Evolutionary conservation across 2,888 invertebrate genomes (phyloP), one percentile per base, ranked within the genome.

Genomic region (Trichogramma dendrolimi): DNA sequence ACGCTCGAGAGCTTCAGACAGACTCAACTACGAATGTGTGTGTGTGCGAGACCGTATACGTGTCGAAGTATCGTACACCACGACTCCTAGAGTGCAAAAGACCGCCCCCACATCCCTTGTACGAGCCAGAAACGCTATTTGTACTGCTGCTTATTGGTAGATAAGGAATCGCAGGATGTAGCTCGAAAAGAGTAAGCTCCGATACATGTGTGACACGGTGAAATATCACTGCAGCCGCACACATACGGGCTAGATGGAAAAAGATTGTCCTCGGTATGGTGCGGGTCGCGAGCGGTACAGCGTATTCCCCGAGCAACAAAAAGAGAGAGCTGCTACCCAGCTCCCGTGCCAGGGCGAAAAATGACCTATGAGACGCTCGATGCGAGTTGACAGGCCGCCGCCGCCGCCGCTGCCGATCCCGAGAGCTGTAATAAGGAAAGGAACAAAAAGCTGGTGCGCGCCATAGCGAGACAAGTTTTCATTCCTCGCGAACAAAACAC

Each of bases 241-340:
- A 4, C 38, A 5, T 8, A 59, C 7, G 49, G 27, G 42, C 8
- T 11, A 27, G 8, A 41, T 38, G 40, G 5, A 11, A 40, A 27
- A 6, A 40, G 10, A 6, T 4, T 38, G 39, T 48, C 54, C 49
- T 55, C 49, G 11, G 39, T 43, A 49, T 59, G 39, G 42, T n/a
- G 38, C 2, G 6, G 7, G 14, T 42, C 42, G 14, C 7, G 53
- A 43, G 50, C 42, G 41, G 27, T 27, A 27, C 1, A 27, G 27
- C 27, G 27, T 27, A 27, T 27, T 27, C 61, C 55, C 50, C 40
- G 54, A 58, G 54, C 41, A 27, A 27, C 57, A 62, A 58, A 55
- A 58, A 53, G 54, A 38, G n/a, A n/a, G 14, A 55, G 0, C 42
- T 46, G 40, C 8, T 4, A 53, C 48, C 56, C 8, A 27, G 27